These are phyloP conservation scores for Aix galericulata DNA, from an alignment of 2,113 vertebrate genomes.

Conservation along the genomic window DNA sequence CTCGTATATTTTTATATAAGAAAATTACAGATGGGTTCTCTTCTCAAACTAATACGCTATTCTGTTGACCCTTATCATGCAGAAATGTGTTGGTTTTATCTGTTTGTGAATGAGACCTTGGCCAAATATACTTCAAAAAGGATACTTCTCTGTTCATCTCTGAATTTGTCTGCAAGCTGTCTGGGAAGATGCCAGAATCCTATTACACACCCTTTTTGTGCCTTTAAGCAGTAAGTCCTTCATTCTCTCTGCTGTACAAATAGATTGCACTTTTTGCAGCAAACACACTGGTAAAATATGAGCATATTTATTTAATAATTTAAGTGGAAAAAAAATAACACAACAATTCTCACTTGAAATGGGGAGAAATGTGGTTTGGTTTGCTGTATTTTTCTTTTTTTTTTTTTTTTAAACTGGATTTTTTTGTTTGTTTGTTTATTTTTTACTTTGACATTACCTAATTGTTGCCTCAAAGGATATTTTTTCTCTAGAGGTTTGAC, in stretches of 20 bases:
- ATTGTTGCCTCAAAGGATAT: background rate
- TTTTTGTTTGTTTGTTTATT: background rate
- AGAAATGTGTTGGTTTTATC: slow-evolving; percentile 66
- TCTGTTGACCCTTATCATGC: slow-evolving; percentile 66
- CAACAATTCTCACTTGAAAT: background rate
- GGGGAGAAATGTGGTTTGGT: background rate
- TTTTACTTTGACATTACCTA: slow-evolving; percentile 27
- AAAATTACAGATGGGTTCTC: slow-evolving; percentile 65
- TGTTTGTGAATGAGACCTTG: slow-evolving; percentile 67
- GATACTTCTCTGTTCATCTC: slow-evolving; percentile 64
- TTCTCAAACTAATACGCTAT: slow-evolving; percentile 68
- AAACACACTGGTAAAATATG: slow-evolving; percentile 58
- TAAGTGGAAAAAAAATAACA: slow-evolving; percentile 19
- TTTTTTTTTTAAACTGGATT: background rate
- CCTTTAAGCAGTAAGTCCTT: slow-evolving; percentile 70
- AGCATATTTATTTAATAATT: slow-evolving; percentile 65
- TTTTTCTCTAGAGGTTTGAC: background rate
- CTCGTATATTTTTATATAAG: slow-evolving; percentile 72
- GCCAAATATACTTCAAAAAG: slow-evolving; percentile 64
- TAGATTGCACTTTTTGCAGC: slow-evolving; percentile 75
- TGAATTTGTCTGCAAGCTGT: slow-evolving; percentile 74
- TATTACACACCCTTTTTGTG: slow-evolving; percentile 72
- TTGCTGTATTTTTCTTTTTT: background rate
- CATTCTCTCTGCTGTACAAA: slow-evolving; percentile 68
- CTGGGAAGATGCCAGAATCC: slow-evolving; percentile 72